Conservation (phyloP, 2,797 vertebrate species). For the Epinephelus awoara region DNA sequence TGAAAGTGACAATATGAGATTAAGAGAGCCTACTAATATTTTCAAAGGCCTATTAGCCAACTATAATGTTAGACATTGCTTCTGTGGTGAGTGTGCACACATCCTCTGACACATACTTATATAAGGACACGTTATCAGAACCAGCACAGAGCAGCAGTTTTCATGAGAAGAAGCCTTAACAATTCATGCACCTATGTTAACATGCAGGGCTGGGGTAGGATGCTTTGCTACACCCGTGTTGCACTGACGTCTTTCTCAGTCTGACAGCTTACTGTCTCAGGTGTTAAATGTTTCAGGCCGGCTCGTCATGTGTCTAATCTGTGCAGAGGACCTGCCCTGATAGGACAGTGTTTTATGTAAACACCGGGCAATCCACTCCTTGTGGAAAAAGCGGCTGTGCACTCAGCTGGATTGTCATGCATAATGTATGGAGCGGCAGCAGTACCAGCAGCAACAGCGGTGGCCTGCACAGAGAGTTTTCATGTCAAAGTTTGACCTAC, state of each 20-base stretch:
- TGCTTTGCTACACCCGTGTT: background rate
- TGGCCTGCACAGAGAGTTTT: slow-evolving; percentile 20
- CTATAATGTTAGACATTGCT: background rate
- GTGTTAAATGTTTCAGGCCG: slow-evolving; percentile 35
- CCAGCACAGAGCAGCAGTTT: background rate
- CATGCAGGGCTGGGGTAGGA: background rate
- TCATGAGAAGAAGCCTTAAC: background rate
- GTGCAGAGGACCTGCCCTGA: slow-evolving; percentile 37
- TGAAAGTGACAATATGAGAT: background rate
- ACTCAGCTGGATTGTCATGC: slow-evolving; percentile 35
- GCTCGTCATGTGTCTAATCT: slow-evolving; percentile 62
- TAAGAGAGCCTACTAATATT: slow-evolving; percentile 11
- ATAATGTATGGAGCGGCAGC: slow-evolving; percentile 64
- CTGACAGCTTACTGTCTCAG: slow-evolving; percentile 38
- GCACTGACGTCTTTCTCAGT: slow-evolving; percentile 4
- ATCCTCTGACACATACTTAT: background rate
- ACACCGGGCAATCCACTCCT: slow-evolving; percentile 39
- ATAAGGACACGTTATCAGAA: background rate
- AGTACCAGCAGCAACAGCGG: slow-evolving; percentile 2
- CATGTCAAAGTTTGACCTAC: slow-evolving; percentile 50
- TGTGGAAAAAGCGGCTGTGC: slow-evolving; percentile 24
- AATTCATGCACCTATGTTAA: background rate
- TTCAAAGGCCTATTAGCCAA: background rate
- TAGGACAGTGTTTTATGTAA: slow-evolving; percentile 51
- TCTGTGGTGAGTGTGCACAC: background rate